These are phyloP conservation scores for Maccullochella peelii DNA, from an alignment of 2,113 vertebrate species.

Conservation along the genomic window DNA sequence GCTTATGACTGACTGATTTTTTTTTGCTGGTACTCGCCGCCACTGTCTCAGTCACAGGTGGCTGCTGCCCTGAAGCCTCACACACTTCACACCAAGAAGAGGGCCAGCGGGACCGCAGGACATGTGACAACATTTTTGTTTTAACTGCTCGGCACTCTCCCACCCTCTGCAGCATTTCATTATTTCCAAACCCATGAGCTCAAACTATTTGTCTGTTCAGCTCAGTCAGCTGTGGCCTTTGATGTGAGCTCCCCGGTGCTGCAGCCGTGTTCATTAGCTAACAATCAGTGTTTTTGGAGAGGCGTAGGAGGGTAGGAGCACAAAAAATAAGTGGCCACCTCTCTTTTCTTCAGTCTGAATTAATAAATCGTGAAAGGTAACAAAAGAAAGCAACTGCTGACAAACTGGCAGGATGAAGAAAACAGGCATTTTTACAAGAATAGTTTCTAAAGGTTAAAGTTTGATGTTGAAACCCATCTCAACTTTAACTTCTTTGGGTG, in stretches of 20 bases:
- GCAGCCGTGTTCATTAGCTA: constrained; percentile 73
- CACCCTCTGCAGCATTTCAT: constrained; percentile 76
- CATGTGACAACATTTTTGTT: constrained; percentile 81
- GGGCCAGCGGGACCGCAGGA: constrained; percentile 43
- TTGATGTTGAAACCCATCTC: constrained; percentile 25
- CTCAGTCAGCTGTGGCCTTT: constrained; percentile 80
- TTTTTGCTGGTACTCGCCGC: neutral
- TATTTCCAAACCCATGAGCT: constrained; percentile 82
- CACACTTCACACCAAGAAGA: constrained; percentile 58
- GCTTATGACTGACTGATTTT: neutral
- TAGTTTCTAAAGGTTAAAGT: constrained; percentile 40
- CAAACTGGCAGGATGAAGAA: neutral
- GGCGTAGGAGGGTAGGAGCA: constrained; percentile 5
- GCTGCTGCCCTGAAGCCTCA: constrained; percentile 51
- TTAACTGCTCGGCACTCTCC: constrained; percentile 72
- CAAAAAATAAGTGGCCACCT: constrained; percentile 5
- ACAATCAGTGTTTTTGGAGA: constrained; percentile 66
- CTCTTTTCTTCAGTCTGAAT: constrained; percentile 19
- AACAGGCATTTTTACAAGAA: constrained; percentile 42
- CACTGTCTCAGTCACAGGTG: constrained; percentile 43
- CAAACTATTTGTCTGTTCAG: constrained; percentile 80
- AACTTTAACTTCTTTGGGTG: constrained; percentile 48
- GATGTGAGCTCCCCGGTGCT: constrained; percentile 76
- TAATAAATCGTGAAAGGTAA: constrained; percentile 24
- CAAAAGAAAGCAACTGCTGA: neutral